Evolutionary conservation across 2,888 invertebrate genomes (phyloP), one percentile per base, ranked within the genome.

Genomic region (Caradrina kadenii): DNA sequence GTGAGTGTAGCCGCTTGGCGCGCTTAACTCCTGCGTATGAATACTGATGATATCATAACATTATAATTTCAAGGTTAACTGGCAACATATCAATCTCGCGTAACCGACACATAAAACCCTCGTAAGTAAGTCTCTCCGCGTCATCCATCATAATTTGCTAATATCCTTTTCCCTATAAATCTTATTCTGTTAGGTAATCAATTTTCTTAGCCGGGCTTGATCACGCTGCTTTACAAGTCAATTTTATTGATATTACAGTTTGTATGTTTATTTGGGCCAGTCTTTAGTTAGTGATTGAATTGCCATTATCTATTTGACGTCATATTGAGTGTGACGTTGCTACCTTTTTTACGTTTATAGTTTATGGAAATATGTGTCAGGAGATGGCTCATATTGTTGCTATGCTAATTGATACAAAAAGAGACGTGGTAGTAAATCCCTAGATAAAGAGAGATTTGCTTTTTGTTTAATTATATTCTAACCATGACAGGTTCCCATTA

Each of bases 131-230:
- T 66, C 50, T 53, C 59, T 48, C 10, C 63, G 17, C 53, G 62
- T 65, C 83, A 80, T 82, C 80, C 71, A 82, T 81, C 81, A 81
- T 71, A 76, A 82, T 81, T 82, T 80, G 71, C 70, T 82, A 80
- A 76, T 82, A 82, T 79, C 71, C 62, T 64, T 73, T 54, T 76
- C 59, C 77, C 66, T 81, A 81, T 80, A 81, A 81, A 80, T 81
- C 75, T 74, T 80, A 55, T 54, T 69, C 59, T 22, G 65, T 13
- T 26, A 19, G 50, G 79, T 69, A 78, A 80, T 80, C 79, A 81
- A 78, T 82, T 69, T 73, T 49, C 63, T 66, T 66, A 56, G 45
- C 59, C 50, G 13, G 21, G 26, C 60, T 60, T 63, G 54, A 48
- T 52, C 61, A 63, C 31, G 53, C 35, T 31, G 45, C 53, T 60